Conservation (phyloP, 1,140 invertebrate species). For the Pomacea maculata region DNA sequence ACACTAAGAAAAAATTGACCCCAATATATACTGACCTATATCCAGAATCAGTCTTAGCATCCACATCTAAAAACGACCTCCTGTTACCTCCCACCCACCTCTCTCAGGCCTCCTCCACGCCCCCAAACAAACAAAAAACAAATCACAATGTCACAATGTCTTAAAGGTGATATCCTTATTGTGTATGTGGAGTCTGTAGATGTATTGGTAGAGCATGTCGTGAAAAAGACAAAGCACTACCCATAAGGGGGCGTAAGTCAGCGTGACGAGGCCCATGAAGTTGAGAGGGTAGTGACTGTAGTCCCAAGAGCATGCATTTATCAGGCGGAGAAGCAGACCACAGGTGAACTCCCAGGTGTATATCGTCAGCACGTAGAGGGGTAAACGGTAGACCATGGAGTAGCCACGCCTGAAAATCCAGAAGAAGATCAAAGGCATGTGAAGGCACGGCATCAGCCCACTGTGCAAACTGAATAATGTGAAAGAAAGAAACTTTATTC, state of each 20-base stretch:
- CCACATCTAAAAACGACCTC: no score
- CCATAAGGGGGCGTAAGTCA: slow-evolving; percentile 70
- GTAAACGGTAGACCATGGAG: slow-evolving; percentile 46
- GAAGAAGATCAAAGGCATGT: not conserved
- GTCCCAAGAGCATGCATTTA: slow-evolving; percentile 69
- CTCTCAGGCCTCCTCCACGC: not conserved
- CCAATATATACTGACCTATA: no score
- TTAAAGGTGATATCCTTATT: slow-evolving; percentile 12
- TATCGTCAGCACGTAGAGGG: slow-evolving; percentile 64
- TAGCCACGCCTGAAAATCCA: not conserved
- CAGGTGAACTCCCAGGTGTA: slow-evolving; percentile 68
- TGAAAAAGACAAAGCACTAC: slow-evolving; percentile 40
- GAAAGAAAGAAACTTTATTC: no score
- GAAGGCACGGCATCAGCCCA: no score
- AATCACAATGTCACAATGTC: not conserved
- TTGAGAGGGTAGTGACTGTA: slow-evolving; percentile 66
- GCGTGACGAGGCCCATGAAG: slow-evolving; percentile 67
- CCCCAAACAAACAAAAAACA: no score
- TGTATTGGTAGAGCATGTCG: slow-evolving; percentile 44
- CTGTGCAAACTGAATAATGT: no score
- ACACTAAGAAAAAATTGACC: no score
- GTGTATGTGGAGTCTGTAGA: slow-evolving; percentile 40
- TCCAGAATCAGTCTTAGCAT: no score
- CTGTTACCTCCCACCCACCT: no score
- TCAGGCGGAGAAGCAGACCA: slow-evolving; percentile 60